phyloP scores from a whole-genome alignment of 2,797 vertebrate genomes.

The Anomalospiza imberbis region DNA sequence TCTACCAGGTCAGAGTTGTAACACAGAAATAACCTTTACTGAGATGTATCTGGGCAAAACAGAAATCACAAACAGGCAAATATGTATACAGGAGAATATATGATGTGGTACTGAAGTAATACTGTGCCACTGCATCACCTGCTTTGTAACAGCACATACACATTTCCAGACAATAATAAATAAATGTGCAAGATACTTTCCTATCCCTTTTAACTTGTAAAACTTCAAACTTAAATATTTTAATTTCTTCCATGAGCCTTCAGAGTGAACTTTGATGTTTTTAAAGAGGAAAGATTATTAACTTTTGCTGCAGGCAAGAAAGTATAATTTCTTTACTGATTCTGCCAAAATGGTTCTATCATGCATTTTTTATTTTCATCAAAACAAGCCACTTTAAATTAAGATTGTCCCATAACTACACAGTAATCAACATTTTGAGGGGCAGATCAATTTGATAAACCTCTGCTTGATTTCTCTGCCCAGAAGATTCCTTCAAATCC shows the following conservation, averaged over 20 bases:
- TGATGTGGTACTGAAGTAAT: background rate
- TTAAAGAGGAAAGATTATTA: slow-evolving; percentile 38
- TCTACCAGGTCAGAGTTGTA: background rate
- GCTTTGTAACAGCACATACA: background rate
- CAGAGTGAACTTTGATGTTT: slow-evolving; percentile 62
- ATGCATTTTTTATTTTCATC: background rate
- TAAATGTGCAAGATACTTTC: background rate
- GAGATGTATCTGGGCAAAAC: background rate
- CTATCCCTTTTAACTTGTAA: slow-evolving; percentile 18
- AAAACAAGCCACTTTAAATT: slow-evolving; percentile 42
- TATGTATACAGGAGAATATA: background rate
- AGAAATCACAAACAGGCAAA: background rate
- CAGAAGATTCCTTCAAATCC: background rate
- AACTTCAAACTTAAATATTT: slow-evolving; percentile 45
- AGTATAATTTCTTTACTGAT: slow-evolving; percentile 55
- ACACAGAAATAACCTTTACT: background rate
- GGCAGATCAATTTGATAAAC: background rate
- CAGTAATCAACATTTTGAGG: background rate
- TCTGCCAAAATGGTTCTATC: slow-evolving; percentile 54
- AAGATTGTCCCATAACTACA: slow-evolving; percentile 3
- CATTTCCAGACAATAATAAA: slow-evolving; percentile 7
- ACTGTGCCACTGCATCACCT: background rate
- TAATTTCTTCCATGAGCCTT: slow-evolving; percentile 50
- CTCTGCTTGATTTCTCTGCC: background rate
- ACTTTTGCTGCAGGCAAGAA: slow-evolving; percentile 53